A percentile compares a stretch with the other conserved stretches of the same genome.
Conservation (phyloP, 2,888 invertebrate species). For the Campopleginae sp. region DNA sequence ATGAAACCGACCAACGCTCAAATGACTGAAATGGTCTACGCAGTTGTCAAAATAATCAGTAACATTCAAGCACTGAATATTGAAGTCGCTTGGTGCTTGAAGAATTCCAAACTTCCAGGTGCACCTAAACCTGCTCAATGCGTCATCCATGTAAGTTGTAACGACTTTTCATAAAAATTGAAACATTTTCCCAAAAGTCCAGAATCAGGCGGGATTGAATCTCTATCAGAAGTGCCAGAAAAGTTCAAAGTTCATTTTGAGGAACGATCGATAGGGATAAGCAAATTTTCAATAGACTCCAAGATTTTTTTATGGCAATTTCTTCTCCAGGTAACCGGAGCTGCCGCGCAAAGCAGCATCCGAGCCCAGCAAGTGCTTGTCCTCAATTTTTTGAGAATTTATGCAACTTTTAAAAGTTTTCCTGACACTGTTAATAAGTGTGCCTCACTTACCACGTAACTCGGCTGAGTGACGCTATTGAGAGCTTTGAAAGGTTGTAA, state of each 20-base stretch:
- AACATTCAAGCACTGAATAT: neutral
- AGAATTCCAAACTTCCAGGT: neutral
- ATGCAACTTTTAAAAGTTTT: neutral
- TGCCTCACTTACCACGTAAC: neutral
- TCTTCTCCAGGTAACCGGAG: neutral
- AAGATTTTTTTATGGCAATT: neutral
- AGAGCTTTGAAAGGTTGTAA: neutral
- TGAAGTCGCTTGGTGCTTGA: neutral
- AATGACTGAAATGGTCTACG: neutral
- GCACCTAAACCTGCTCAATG: neutral
- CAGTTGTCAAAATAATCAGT: neutral
- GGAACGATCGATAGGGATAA: too few relatives aligned
- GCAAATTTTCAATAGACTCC: neutral
- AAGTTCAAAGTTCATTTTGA: too few relatives aligned
- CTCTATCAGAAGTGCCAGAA: too few relatives aligned
- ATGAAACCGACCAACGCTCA: conserved; percentile 5
- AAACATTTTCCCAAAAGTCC: too few relatives aligned
- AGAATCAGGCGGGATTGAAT: too few relatives aligned
- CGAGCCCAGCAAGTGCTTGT: neutral
- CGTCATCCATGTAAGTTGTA: neutral
- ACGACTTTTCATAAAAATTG: too few relatives aligned
- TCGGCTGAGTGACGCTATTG: neutral
- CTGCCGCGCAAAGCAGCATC: neutral
- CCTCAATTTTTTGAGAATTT: neutral
- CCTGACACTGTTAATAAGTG: neutral